Evolutionary conservation across 2,888 invertebrate genomes (phyloP).

Genomic region (Agrotis puta): DNA sequence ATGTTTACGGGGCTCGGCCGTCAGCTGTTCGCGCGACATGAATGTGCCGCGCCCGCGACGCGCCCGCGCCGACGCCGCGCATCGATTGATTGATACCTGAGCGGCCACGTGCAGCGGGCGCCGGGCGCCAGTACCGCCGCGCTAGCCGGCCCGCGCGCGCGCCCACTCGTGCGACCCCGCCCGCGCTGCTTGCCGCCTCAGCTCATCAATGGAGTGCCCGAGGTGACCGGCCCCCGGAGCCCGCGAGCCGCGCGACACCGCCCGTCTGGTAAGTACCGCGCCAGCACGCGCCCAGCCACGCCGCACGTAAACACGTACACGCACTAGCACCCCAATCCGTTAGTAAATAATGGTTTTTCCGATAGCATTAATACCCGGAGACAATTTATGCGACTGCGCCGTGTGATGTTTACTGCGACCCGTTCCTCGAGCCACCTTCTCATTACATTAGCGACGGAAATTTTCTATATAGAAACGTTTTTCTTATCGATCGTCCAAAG

Average conservation of each 20-base stretch:
- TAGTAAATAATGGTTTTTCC: constrained; percentile 80
- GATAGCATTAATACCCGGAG: constrained; percentile 76
- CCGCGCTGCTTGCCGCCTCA: constrained; percentile 71
- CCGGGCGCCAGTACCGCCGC: constrained; percentile 82
- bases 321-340: constrained; percentile 70
- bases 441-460: constrained; percentile 79
- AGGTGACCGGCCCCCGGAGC: constrained; percentile 82
- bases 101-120: constrained; percentile 77
- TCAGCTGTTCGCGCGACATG: constrained; percentile 89
- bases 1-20: constrained; percentile 88
- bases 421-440: constrained; percentile 70
- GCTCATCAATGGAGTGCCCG: constrained; percentile 85
- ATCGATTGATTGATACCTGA: constrained; percentile 89
- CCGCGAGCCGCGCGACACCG: constrained; percentile 64
- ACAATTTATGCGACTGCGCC: constrained; percentile 82
- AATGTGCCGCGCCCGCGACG: constrained; percentile 88
- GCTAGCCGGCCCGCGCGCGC: constrained; percentile 83
- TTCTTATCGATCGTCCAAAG: constrained; percentile 81
- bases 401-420: constrained; percentile 81
- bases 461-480: constrained; percentile 76
- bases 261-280: constrained; percentile 71
- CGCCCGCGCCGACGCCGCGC: constrained; percentile 74
- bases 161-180: constrained; percentile 74
- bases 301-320: constrained; percentile 70
- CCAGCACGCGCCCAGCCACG: constrained; percentile 55